Percentiles rank a stretch among this genome's conserved stretches.
These are phyloP conservation scores for Hermaeophaga mercurialis DNA, from an alignment of 2,888 invertebrate genomes.

Conservation along the genomic window DNA sequence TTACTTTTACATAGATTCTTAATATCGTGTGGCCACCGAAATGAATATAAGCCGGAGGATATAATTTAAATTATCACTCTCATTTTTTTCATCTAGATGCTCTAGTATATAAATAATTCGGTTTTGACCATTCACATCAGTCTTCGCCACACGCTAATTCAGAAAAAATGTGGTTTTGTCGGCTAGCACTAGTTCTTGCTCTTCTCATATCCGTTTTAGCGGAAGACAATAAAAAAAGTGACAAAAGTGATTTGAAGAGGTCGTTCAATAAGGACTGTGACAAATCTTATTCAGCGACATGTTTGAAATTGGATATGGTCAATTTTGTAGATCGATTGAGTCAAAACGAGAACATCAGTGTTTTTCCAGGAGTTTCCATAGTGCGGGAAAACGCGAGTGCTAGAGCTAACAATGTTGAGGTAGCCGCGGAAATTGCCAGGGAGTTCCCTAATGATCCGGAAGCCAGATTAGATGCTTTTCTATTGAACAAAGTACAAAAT, in stretches of 20 bases:
- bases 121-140: neutral
- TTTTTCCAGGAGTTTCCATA: conserved; percentile 73
- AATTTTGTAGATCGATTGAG: conserved; percentile 74
- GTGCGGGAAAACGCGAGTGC: conserved; percentile 63
- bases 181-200: neutral
- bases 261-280: conserved; percentile 60
- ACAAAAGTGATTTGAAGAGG: neutral
- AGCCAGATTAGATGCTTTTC: conserved; percentile 72
- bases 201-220: no score
- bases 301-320: conserved; percentile 75
- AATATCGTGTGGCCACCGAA: neutral
- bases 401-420: conserved; percentile 64
- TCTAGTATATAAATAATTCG: conserved; percentile 2
- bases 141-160: conserved; percentile 5
- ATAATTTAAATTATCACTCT: conserved; percentile 1
- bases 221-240: no score
- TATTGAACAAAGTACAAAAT: conserved; percentile 69
- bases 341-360: conserved; percentile 67
- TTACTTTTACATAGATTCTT: no score
- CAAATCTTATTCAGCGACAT: conserved; percentile 68
- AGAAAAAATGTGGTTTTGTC: conserved; percentile 14
- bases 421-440: conserved; percentile 73
- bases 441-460: conserved; percentile 75
- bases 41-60: neutral
- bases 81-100: conserved; percentile 9